Evolutionary conservation across 2,113 vertebrate genomes (phyloP).

Genomic region (Struthidea cinerea): DNA sequence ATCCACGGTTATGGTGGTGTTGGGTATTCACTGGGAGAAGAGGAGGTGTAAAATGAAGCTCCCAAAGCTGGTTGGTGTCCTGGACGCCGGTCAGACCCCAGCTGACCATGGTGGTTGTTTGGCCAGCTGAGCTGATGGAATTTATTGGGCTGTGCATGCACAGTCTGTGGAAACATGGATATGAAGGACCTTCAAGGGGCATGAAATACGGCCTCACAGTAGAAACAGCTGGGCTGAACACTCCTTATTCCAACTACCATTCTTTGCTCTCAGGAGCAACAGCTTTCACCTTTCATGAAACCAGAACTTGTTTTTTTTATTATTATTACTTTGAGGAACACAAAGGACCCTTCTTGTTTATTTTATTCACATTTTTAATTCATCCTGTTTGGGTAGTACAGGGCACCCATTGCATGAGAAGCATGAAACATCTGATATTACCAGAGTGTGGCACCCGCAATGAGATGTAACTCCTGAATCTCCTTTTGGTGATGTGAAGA

Average conservation of each 20-base stretch:
- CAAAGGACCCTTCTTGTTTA: not conserved
- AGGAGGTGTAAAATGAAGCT: not conserved
- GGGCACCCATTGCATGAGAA: not conserved
- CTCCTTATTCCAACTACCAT: not conserved
- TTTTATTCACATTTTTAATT: not conserved
- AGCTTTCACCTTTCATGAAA: not conserved
- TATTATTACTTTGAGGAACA: not conserved
- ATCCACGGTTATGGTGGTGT: not conserved
- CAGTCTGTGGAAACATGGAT: not conserved
- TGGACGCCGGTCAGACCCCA: not conserved
- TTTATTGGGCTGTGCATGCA: not conserved
- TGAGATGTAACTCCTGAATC: not conserved
- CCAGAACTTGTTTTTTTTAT: not conserved
- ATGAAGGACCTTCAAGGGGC: too few relatives aligned
- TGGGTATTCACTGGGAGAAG: not conserved
- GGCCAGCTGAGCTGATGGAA: not conserved
- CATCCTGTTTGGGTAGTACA: not conserved
- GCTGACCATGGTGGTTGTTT: not conserved
- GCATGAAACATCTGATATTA: not conserved
- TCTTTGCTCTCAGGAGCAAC: not conserved
- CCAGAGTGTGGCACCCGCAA: not conserved
- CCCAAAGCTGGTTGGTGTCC: not conserved
- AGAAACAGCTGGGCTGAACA: not conserved
- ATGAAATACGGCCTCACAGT: not conserved
- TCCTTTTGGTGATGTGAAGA: not conserved